Conservation (phyloP, 2,888 invertebrate species). For the Hyppa rectilinea region DNA sequence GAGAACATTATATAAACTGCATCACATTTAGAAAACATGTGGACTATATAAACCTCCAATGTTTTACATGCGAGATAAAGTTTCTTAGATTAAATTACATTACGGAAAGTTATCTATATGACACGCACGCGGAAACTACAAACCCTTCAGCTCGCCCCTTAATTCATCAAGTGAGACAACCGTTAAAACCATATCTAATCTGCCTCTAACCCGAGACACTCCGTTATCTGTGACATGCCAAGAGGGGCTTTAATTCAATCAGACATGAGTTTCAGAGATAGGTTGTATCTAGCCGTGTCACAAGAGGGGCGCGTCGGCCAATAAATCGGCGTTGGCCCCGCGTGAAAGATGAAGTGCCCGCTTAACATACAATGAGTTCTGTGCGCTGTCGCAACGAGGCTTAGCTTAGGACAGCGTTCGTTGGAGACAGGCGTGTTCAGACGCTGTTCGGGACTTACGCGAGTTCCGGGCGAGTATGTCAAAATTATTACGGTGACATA, state of each 20-base stretch:
- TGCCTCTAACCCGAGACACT: constrained; percentile 68
- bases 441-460: constrained; percentile 70
- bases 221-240: constrained; percentile 76
- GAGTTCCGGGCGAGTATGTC: constrained; percentile 64
- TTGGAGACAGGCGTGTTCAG: constrained; percentile 69
- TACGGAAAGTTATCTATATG: constrained; percentile 49
- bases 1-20: constrained; percentile 55
- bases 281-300: constrained; percentile 79
- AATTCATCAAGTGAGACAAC: constrained; percentile 66
- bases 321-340: constrained; percentile 86
- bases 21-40: constrained; percentile 58
- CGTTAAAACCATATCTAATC: constrained; percentile 72
- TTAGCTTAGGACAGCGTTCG: constrained; percentile 78
- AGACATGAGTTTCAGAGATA: constrained; percentile 72
- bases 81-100: constrained; percentile 41
- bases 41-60: constrained; percentile 15
- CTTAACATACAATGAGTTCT: constrained; percentile 90
- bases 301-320: constrained; percentile 86
- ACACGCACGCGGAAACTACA: constrained; percentile 52
- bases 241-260: constrained; percentile 80
- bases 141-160: constrained; percentile 56
- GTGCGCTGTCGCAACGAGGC: constrained; percentile 82
- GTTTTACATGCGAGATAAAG: constrained; percentile 44
- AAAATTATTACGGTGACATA: constrained; percentile 32
- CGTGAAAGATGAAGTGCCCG: constrained; percentile 89